Percentiles rank a stretch among this genome's conserved stretches.
These are phyloP conservation scores for Neocrepidodera transversa DNA, from an alignment of 2,888 invertebrate species.

Conservation along the genomic window DNA sequence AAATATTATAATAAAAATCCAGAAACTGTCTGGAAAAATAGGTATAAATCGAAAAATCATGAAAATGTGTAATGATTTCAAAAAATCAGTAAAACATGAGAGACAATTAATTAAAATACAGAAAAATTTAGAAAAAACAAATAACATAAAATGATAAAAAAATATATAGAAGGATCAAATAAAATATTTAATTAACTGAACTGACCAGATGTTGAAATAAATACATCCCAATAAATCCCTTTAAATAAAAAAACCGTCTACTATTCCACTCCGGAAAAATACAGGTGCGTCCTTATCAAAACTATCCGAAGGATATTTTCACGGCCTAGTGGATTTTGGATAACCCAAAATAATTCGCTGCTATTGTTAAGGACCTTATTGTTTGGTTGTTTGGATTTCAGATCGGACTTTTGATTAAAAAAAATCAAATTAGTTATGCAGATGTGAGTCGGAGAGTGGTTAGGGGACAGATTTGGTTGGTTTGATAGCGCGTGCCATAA, in stretches of 20 bases:
- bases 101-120: too few relatives aligned
- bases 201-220: too few relatives aligned
- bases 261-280: constrained; percentile 33
- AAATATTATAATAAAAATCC: too few relatives aligned
- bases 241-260: background rate
- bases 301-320: constrained; percentile 50
- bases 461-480: constrained; percentile 29
- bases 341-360: constrained; percentile 37
- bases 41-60: too few relatives aligned
- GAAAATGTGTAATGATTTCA: too few relatives aligned
- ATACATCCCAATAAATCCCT: background rate
- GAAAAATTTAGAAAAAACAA: too few relatives aligned
- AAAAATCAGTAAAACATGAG: too few relatives aligned
- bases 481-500: constrained; percentile 21
- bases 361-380: constrained; percentile 38
- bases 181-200: too few relatives aligned
- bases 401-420: constrained; percentile 39
- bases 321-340: constrained; percentile 50
- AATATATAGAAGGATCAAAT: too few relatives aligned
- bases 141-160: too few relatives aligned
- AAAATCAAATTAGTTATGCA: constrained; percentile 39
- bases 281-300: constrained; percentile 48
- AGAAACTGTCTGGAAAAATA: too few relatives aligned
- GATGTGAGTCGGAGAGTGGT: constrained; percentile 29
- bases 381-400: constrained; percentile 37